Conservation (phyloP, 2,888 invertebrate species). For the Rhagonycha fulva region DNA sequence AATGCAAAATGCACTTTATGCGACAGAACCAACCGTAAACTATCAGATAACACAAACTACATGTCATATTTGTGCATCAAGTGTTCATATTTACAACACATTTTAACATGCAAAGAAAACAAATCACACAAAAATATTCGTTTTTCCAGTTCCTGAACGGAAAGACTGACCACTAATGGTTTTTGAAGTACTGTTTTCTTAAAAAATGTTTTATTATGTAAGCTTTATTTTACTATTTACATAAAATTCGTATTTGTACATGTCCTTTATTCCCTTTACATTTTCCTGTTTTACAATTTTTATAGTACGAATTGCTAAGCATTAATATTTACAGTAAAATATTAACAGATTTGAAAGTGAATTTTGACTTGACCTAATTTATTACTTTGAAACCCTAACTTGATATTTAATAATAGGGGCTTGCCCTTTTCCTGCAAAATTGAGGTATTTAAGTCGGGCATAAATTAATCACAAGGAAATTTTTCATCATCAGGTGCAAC, state of each 20-base stretch:
- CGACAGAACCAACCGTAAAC: neutral
- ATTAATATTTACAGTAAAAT: too few relatives aligned
- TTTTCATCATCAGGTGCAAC: neutral
- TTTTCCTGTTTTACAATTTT: neutral
- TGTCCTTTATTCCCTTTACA: neutral
- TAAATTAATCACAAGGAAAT: neutral
- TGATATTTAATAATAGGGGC: neutral
- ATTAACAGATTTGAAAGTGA: neutral
- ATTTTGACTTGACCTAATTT: neutral
- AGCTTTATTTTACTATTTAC: slow-evolving; percentile 16
- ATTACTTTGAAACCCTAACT: neutral
- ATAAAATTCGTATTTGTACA: slow-evolving; percentile 22
- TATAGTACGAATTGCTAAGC: too few relatives aligned
- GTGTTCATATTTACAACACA: neutral
- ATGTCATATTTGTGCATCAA: neutral
- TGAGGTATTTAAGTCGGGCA: neutral
- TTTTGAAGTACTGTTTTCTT: slow-evolving; percentile 22
- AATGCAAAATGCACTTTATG: slow-evolving; percentile 20
- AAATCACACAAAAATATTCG: slow-evolving; percentile 14
- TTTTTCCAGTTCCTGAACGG: slow-evolving; percentile 16
- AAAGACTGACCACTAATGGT: slow-evolving; percentile 31
- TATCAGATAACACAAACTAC: neutral
- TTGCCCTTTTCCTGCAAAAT: neutral
- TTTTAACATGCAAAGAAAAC: neutral
- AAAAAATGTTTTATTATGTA: slow-evolving; percentile 17